These are phyloP conservation scores for Copsychus sechellarum DNA, from an alignment of 2,113 vertebrate species.

Conservation along the genomic window DNA sequence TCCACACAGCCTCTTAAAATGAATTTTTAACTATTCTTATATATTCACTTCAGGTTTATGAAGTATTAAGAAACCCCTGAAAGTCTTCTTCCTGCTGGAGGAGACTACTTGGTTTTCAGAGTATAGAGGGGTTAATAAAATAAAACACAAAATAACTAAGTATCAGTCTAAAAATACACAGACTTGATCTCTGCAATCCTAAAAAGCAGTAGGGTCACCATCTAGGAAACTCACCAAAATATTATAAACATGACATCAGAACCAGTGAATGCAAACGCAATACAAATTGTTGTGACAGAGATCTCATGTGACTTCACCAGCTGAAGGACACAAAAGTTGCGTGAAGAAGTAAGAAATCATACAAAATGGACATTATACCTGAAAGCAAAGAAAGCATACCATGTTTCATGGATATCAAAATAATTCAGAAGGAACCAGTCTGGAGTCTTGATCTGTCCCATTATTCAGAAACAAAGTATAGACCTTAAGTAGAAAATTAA, in stretches of 20 bases:
- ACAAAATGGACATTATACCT: background rate
- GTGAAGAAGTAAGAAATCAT: background rate
- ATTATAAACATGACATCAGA: background rate
- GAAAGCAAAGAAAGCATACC: background rate
- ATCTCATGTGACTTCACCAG: background rate
- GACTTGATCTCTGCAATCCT: background rate
- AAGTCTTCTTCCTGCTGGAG: background rate
- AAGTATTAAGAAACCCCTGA: background rate
- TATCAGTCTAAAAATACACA: background rate
- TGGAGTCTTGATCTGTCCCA: background rate
- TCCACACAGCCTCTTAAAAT: background rate
- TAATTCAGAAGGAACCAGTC: background rate
- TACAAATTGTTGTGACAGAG: background rate
- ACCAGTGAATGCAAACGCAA: background rate
- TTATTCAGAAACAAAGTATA: background rate
- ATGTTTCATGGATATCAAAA: background rate
- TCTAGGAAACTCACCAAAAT: background rate
- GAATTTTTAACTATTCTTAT: background rate
- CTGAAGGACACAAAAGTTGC: background rate
- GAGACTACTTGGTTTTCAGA: background rate
- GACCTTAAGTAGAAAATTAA: background rate
- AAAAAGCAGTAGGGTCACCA: background rate
- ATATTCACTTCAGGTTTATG: background rate
- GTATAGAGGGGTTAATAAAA: background rate
- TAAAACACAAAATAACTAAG: background rate